These are phyloP conservation scores for Cyanocitta stelleri DNA, from an alignment of 2,113 vertebrate genomes.

Conservation along the genomic window DNA sequence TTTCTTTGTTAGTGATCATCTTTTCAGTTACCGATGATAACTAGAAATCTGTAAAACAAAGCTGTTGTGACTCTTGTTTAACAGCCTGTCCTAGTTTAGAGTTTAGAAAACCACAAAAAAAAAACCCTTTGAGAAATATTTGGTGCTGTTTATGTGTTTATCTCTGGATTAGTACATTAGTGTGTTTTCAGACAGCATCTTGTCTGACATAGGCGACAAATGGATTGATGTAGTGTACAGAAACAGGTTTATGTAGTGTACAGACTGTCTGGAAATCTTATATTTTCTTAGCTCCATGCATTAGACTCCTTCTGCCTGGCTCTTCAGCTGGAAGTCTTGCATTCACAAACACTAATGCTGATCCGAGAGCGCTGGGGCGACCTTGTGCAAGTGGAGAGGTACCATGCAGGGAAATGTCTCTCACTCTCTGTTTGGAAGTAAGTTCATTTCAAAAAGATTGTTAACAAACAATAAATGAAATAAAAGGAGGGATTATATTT, in stretches of 20 bases:
- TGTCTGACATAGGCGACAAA: background rate
- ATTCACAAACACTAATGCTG: conserved; percentile 95
- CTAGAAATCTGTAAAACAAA: background rate
- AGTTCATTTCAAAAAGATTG: conserved; percentile 58
- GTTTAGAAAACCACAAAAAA: background rate
- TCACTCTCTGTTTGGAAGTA: conserved; percentile 97
- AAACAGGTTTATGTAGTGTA: background rate
- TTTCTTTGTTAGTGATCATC: background rate
- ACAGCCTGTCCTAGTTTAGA: background rate
- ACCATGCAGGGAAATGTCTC: conserved; percentile 92
- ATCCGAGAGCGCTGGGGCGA: conserved; percentile 98
- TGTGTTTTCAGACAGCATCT: background rate
- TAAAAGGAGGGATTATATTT: background rate
- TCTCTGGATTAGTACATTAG: background rate
- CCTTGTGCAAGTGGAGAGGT: conserved; percentile 95
- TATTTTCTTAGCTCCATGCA: conserved; percentile 75
- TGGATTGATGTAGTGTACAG: background rate
- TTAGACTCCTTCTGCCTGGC: conserved; percentile 97
- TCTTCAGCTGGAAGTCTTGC: conserved; percentile 95
- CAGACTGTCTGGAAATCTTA: background rate
- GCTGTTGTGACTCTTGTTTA: background rate
- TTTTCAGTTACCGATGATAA: background rate
- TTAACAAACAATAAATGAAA: background rate
- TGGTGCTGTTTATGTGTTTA: background rate
- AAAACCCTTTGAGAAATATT: background rate